phyloP scores from a whole-genome alignment of 1,140 invertebrate species.

The Platyura marginata region DNA sequence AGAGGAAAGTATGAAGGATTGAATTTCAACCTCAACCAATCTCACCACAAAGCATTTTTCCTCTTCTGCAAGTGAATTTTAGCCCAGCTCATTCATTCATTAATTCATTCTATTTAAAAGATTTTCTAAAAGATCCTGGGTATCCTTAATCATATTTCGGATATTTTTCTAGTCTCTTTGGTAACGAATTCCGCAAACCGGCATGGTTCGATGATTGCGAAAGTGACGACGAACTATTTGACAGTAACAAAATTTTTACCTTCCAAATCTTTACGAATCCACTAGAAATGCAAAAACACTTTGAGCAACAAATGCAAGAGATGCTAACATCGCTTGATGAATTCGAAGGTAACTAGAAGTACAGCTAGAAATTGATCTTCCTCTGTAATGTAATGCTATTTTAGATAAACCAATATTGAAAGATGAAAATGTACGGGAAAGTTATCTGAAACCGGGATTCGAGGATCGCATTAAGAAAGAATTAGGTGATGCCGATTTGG shows the following conservation, averaged over 20 bases:
- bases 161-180: too few species aligned
- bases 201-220: slow-evolving; percentile 23
- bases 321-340: slow-evolving; percentile 5
- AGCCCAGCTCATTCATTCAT: too few species aligned
- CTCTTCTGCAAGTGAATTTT: too few species aligned
- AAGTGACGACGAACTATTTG: slow-evolving; percentile 23
- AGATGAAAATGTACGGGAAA: slow-evolving; percentile 16
- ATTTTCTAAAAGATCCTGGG: too few species aligned
- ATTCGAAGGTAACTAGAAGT: neutral
- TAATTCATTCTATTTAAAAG: too few species aligned
- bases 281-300: slow-evolving; percentile 27
- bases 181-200: slow-evolving; percentile 20
- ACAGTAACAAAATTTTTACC: slow-evolving; percentile 21
- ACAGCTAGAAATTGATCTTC: neutral
- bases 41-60: too few species aligned
- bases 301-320: slow-evolving; percentile 26
- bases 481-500: slow-evolving; percentile 20
- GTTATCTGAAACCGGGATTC: slow-evolving; percentile 21
- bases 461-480: slow-evolving; percentile 19
- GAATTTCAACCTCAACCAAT: too few species aligned
- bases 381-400: neutral
- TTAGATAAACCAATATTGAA: slow-evolving; percentile 1
- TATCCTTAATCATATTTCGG: too few species aligned
- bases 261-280: slow-evolving; percentile 27
- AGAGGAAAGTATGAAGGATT: too few species aligned